These are phyloP conservation scores for Sanderia malayensis DNA, from an alignment of 30 jellyfish, hydroid and myxozoan species.

Conservation along the genomic window DNA sequence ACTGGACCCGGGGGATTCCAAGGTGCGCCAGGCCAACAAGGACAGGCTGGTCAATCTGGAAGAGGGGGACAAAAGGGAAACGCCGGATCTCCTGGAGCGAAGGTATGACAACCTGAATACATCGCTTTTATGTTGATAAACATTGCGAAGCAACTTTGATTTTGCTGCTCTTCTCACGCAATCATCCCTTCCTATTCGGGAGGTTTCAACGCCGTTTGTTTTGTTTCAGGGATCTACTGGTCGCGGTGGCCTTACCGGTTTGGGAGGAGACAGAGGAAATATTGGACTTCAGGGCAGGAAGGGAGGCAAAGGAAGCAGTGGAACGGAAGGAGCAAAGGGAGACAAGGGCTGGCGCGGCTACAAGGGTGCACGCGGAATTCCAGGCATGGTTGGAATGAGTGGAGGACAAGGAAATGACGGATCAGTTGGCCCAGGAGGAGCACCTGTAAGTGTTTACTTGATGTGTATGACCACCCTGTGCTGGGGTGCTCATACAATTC, in stretches of 20 bases:
- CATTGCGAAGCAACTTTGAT: no score
- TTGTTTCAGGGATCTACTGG: slow-evolving; percentile 46
- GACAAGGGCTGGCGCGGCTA: slow-evolving; percentile 89
- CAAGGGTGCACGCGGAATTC: slow-evolving; percentile 81
- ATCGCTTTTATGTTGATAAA: no score
- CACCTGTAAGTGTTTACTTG: slow-evolving; percentile 32
- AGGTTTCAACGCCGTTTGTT: no score
- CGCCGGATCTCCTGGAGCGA: slow-evolving; percentile 77
- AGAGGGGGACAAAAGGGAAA: slow-evolving; percentile 83
- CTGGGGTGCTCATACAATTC: no score
- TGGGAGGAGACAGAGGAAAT: slow-evolving; percentile 62
- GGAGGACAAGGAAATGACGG: slow-evolving; percentile 67
- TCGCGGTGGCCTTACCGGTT: slow-evolving; percentile 40
- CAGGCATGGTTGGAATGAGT: slow-evolving; percentile 63
- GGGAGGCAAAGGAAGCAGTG: slow-evolving; percentile 62
- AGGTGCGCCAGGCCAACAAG: slow-evolving; percentile 63
- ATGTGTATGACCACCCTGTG: no score
- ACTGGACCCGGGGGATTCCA: slow-evolving; percentile 68
- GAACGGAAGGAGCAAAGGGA: slow-evolving; percentile 84
- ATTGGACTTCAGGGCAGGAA: slow-evolving; percentile 57
- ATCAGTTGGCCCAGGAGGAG: slow-evolving; percentile 42
- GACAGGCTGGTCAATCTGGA: slow-evolving; percentile 82
- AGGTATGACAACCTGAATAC: slow-evolving; percentile 6
- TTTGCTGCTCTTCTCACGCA: no score
- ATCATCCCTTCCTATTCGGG: no score